Conservation (phyloP, 2,797 vertebrate genomes). For the Sebastes goodei region DNA sequence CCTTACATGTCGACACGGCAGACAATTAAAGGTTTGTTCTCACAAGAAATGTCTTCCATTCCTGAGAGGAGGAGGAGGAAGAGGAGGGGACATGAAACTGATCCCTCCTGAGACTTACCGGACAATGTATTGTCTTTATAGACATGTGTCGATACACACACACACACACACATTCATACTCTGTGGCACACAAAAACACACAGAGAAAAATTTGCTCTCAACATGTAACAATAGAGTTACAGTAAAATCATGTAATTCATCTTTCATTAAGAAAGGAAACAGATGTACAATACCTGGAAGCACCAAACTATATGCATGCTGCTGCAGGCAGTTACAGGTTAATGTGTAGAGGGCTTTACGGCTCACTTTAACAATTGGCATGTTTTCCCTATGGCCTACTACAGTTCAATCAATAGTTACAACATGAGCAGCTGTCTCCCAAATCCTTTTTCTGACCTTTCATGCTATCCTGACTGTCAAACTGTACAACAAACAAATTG, state of each 20-base stretch:
- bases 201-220: conserved; percentile 30
- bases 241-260: conserved; percentile 51
- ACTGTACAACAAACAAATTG: conserved; percentile 37
- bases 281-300: conserved; percentile 75
- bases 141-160: conserved; percentile 54
- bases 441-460: conserved; percentile 65
- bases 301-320: conserved; percentile 31
- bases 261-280: conserved; percentile 62
- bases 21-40: conserved; percentile 84
- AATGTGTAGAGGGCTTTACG: conserved; percentile 56
- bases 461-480: conserved; percentile 25
- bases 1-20: conserved; percentile 69
- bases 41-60: conserved; percentile 71
- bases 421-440: conserved; percentile 57
- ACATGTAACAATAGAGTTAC: conserved; percentile 54
- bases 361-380: conserved; percentile 64
- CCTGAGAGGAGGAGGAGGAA: conserved; percentile 57
- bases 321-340: conserved; percentile 55
- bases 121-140: conserved; percentile 61
- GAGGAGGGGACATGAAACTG: conserved; percentile 56
- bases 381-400: conserved; percentile 61
- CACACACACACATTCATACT: background rate
- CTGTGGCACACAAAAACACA: background rate
- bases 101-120: conserved; percentile 60
- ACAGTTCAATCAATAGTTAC: conserved; percentile 71